Conservation (phyloP, 2,888 invertebrate species). For the Sesamia inferens region DNA sequence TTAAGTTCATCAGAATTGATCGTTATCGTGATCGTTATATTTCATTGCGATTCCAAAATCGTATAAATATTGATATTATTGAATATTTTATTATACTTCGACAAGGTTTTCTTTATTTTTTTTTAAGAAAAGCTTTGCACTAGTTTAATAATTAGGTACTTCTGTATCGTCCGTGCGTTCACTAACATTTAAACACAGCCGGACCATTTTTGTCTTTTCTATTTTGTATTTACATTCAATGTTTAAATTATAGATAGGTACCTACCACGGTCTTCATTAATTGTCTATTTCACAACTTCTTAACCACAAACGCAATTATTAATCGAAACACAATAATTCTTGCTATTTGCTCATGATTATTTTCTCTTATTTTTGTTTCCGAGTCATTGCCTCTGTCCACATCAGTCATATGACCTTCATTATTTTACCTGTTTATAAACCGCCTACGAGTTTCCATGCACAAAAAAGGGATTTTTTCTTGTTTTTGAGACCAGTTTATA, state of each 20-base stretch:
- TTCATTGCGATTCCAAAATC: background rate
- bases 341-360: conserved; percentile 16
- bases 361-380: conserved; percentile 33
- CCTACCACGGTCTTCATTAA: background rate
- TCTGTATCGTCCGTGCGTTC: no score
- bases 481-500: background rate
- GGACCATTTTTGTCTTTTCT: no score
- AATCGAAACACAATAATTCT: conserved; percentile 14
- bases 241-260: background rate
- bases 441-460: conserved; percentile 4
- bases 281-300: conserved; percentile 3
- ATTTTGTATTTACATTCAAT: background rate
- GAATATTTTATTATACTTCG: background rate
- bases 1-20: background rate
- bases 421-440: conserved; percentile 33
- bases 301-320: conserved; percentile 12
- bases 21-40: no score
- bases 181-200: no score
- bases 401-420: conserved; percentile 38
- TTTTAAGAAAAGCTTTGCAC: no score
- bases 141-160: no score
- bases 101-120: background rate
- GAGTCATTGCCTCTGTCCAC: conserved; percentile 41
- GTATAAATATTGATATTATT: no score
- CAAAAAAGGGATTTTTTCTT: conserved; percentile 7